phyloP scores from a whole-genome alignment of 1,140 invertebrate species.

The Danaus melanippus region DNA sequence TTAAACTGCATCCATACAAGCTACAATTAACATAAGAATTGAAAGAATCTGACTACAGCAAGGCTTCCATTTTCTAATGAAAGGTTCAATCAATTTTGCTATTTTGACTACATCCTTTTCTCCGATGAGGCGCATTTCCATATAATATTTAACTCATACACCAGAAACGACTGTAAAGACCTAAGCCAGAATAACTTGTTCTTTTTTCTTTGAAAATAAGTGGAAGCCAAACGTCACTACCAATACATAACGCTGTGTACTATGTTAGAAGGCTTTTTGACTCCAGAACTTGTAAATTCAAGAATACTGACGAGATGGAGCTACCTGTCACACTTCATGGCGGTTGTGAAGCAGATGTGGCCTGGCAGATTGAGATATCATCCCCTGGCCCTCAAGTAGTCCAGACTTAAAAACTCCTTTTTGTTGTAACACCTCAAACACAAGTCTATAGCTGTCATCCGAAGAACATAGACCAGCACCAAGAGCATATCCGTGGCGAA shows the following conservation, averaged over 20 bases:
- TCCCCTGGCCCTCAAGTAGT: constrained; percentile 10
- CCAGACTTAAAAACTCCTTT: constrained; percentile 10
- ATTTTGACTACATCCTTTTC: constrained; percentile 2
- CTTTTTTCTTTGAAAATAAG: too few species aligned
- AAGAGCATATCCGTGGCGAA: constrained; percentile 11
- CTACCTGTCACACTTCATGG: constrained; percentile 9
- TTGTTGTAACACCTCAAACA: constrained; percentile 9
- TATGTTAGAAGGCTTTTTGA: too few species aligned
- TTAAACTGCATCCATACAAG: background rate
- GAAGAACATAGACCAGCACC: background rate
- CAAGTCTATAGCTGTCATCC: constrained; percentile 7
- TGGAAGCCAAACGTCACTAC: too few species aligned
- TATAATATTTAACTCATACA: constrained; percentile 1
- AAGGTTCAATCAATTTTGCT: constrained; percentile 1
- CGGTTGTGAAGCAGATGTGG: constrained; percentile 8
- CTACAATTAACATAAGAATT: too few species aligned
- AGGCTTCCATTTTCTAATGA: constrained; percentile 2
- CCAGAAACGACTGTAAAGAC: too few species aligned
- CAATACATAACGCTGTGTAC: too few species aligned
- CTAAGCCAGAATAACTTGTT: too few species aligned
- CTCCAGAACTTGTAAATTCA: too few species aligned
- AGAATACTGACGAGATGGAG: constrained; percentile 3
- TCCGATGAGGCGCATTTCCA: constrained; percentile 1
- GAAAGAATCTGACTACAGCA: background rate
- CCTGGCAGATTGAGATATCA: constrained; percentile 3